Evolutionary conservation across 1,140 invertebrate species (phyloP), one percentile per base, ranked within the genome.

Genomic region (Sarcophaga peregrina): DNA sequence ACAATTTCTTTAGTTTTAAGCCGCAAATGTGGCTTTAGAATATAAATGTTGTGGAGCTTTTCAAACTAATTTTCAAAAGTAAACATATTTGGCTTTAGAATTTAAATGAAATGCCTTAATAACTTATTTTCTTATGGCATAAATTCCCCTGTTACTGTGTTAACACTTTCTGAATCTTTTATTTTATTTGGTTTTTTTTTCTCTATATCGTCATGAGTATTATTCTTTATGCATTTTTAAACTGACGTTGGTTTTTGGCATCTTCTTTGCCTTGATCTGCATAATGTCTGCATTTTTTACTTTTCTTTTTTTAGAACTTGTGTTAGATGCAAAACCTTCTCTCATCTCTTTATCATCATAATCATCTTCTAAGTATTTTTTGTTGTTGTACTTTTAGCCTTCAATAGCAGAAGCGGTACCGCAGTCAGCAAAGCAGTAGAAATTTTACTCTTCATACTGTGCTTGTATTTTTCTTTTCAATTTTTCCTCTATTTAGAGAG

Each of bases 221-320:
- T 37, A 1, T 37, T 37, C 4, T 37, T 37, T 37, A 37, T 37
- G 25, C 4, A 37, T 37, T 37, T 37, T 37, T 37, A 37, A 37
- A 37, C 25, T 37, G 25, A 37, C 25, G 25, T 37, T 37, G 25
- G 25, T 37, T 37, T 10, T 68, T 68, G 62, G 62, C 62, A 25
- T 58, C 54, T 37, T 37, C 25, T 58, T 68, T 68, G 20, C 62
- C 62, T 68, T 68, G 62, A 68, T 68, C 62, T 68, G 62, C 62
- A 68, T 68, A 68, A 68, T 68, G 62, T 68, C 62, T 68, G 62
- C 62, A 68, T 68, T 68, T 68, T 20, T 20, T n/a, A n/a, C 17
- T 68, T 20, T 20, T 68, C 17, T 20, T 68, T 17, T 68, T 68
- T 68, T 20, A 68, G 13, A 58, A 15, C 54, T 13, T 11, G n/a